Evolutionary conservation across 2,113 vertebrate species (phyloP), one percentile per base, ranked within the genome.

Genomic region (Todiramphus chloris): DNA sequence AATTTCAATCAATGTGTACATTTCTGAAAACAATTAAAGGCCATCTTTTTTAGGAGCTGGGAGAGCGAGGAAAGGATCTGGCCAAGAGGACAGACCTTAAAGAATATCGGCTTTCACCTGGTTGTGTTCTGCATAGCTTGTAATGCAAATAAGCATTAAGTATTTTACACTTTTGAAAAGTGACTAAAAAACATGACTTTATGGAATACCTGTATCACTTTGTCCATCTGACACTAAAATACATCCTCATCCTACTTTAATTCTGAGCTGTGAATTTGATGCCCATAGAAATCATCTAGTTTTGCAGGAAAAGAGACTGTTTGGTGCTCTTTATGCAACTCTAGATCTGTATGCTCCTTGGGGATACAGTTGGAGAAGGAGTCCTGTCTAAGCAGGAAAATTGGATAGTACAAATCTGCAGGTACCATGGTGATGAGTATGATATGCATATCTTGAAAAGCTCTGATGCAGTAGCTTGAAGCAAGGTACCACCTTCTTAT

Each of bases 201-300:
- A 2, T 51, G 48, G 60, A 87, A 51, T 44, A 58, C 21, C 9
- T 39, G 5, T 59, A 35, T 44, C 0, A 0, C 87, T 90, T 69
- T 74, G 15, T 70, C 51, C 12, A 1, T 62, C 4, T 73, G n/a
- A 53, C 10, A 11, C 27, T 16, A 59, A 74, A 50, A 3, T 48
- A 11, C 3, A 2, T 24, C 27, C 28, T 83, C 44, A 53, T 11
- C 10, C 25, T 79, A 1, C 41, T 51, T 44, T 35, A 28, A 66
- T 83, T 93, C 55, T 62, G 37, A 91, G 41, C 50, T 81, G 12
- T 75, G 89, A 66, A 23, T 43, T 79, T 69, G 59, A 21, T 77
- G 20, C 31, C 18, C 70, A 7, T 9, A 12, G 68, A 79, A 83
- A 37, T 67, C 11, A 21, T 30, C 16, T 55, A 28, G 16, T 68